Conservation (phyloP, 2,113 vertebrate genomes). For the Amblyopsis rosae region DNA sequence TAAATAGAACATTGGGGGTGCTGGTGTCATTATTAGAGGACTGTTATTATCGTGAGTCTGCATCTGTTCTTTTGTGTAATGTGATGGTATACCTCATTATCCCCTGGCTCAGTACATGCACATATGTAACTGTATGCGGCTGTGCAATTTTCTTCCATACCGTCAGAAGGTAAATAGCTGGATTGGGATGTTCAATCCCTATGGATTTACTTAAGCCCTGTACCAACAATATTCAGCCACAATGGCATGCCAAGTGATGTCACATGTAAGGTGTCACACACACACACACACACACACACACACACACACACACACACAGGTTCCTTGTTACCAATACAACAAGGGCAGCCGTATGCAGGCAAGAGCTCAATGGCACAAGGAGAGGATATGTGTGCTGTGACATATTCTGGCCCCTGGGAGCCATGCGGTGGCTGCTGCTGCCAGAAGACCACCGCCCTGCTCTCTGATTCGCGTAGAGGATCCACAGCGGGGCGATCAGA, state of each 20-base stretch:
- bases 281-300: slow-evolving; percentile 6
- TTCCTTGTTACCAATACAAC: slow-evolving; percentile 28
- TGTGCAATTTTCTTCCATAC: background rate
- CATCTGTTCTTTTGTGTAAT: background rate
- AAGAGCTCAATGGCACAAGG: slow-evolving; percentile 36
- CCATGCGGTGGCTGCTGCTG: slow-evolving; percentile 19
- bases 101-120: background rate
- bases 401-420: slow-evolving; percentile 41
- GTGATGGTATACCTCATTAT: background rate
- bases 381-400: slow-evolving; percentile 34
- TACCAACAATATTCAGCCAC: slow-evolving; percentile 8
- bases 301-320: slow-evolving; percentile 5
- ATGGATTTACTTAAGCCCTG: slow-evolving; percentile 8
- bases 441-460: slow-evolving; percentile 33
- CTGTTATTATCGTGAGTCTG: background rate
- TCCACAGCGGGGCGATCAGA: slow-evolving; percentile 88
- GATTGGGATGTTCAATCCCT: background rate
- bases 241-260: slow-evolving; percentile 13
- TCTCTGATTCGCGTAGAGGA: slow-evolving; percentile 73
- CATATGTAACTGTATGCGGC: background rate
- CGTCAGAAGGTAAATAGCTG: slow-evolving; percentile 45
- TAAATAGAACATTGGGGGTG: no score
- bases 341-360: slow-evolving; percentile 41
- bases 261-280: slow-evolving; percentile 5
- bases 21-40: background rate